Evolutionary conservation across 2,888 invertebrate genomes (phyloP).

Genomic region (Alsophila aescularia): DNA sequence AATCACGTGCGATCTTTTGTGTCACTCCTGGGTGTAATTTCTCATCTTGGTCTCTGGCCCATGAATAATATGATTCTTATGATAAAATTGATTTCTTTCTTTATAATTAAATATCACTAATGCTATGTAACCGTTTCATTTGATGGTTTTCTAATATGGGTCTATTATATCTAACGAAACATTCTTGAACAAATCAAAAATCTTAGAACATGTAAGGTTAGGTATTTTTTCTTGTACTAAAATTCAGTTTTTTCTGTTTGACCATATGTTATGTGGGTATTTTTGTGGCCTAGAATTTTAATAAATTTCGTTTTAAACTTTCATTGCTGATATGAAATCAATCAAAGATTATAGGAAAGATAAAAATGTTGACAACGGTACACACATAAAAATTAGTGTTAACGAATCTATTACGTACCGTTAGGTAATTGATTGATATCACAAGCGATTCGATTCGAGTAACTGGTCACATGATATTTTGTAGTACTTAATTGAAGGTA

Average conservation of each 20-base stretch:
- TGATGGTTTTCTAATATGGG: too few species aligned
- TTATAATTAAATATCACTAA: too few species aligned
- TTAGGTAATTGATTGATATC: conserved; percentile 15
- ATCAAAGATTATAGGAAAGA: neutral
- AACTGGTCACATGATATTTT: neutral
- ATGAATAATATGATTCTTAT: too few species aligned
- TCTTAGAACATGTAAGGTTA: too few species aligned
- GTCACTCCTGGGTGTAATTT: neutral
- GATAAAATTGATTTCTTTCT: too few species aligned
- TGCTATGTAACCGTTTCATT: too few species aligned
- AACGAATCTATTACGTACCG: conserved; percentile 13
- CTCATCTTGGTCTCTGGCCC: too few species aligned
- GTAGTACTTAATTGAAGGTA: neutral
- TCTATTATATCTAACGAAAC: too few species aligned
- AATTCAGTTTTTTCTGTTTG: too few species aligned
- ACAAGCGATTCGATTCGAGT: neutral
- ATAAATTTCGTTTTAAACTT: neutral
- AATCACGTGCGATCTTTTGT: neutral
- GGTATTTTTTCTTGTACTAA: too few species aligned
- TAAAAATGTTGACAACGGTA: conserved; percentile 7
- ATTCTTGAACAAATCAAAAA: too few species aligned
- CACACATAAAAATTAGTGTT: neutral
- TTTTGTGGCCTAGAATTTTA: neutral
- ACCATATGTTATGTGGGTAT: too few species aligned
- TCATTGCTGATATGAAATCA: neutral